Evolutionary conservation across 1,140 invertebrate genomes (phyloP), one percentile per base, ranked within the genome.

Genomic region (Nylanderia fulva): DNA sequence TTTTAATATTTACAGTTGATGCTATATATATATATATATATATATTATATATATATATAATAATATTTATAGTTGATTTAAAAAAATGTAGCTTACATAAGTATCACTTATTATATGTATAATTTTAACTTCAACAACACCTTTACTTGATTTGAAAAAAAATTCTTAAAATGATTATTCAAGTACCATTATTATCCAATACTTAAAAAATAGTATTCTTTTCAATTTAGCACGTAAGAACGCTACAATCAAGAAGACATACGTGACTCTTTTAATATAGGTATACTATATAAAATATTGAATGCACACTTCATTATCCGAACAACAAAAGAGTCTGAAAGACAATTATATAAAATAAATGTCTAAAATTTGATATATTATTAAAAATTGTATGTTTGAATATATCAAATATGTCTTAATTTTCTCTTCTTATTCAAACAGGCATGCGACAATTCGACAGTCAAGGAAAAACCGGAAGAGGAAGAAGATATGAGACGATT

Each of bases 401-500:
- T 11, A 54, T 52, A 27, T 13, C 58, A 21, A 69, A 56, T 13
- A 45, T 15, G n/a, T 45, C 60, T 75, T 0, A 29, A 27, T 8
- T 33, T 60, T 69, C 1, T 27, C 3, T 68, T 48, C 5, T 0
- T 72, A 13, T 21, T 60, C 1, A 45, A 72, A 72, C 15, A 82
- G 77, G 2, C 7, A 42, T 42, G 52, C 36, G 90, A 90, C 58
- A 86, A 93, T 9, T 93, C 93, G n/a, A 91, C 92, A 27, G 85
- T 92, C 52, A 92, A 93, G 75, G 88, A 82, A 13, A 88, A 93
- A 3, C 27, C 72, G 6, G 92, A 94, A 72, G 93, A 94, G 80
- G 95, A 95, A 75, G 91, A 93, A 75, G 93, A 92, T 89, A 91
- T 95, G 90, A 93, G 93, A 85, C 92, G 93, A 77, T 88, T 96